phyloP scores from a whole-genome alignment of 2,888 invertebrate genomes.

The Amiota mariae region DNA sequence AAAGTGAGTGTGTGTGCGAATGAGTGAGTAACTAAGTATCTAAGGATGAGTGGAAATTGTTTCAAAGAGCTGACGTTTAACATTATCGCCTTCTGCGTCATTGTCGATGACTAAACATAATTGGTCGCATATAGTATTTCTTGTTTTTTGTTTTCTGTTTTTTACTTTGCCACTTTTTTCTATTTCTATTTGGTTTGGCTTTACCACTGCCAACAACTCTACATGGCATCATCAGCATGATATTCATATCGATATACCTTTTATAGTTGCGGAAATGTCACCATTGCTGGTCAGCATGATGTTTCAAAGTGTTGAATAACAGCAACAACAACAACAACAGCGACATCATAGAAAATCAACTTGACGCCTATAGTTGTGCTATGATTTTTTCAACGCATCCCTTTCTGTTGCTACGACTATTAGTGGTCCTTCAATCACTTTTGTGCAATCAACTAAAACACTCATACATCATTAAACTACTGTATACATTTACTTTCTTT shows the following conservation, averaged over 20 bases:
- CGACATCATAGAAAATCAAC: neutral
- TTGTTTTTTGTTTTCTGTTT: slow-evolving; percentile 26
- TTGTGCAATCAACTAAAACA: neutral
- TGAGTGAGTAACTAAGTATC: too few species aligned
- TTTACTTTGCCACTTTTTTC: slow-evolving; percentile 13
- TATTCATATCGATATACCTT: neutral
- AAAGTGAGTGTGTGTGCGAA: too few species aligned
- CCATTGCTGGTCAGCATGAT: slow-evolving; percentile 39
- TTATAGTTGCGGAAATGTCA: slow-evolving; percentile 52
- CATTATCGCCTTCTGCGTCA: slow-evolving; percentile 54
- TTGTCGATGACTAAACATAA: slow-evolving; percentile 43
- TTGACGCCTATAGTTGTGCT: neutral
- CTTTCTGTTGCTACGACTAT: neutral
- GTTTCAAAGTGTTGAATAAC: slow-evolving; percentile 9
- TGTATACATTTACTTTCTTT: neutral
- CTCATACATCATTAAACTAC: neutral
- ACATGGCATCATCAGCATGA: slow-evolving; percentile 38
- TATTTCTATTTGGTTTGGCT: slow-evolving; percentile 24
- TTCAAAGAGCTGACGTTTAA: slow-evolving; percentile 60
- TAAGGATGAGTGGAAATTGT: slow-evolving; percentile 50
- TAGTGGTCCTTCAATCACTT: neutral
- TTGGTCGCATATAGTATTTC: slow-evolving; percentile 3
- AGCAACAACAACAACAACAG: neutral
- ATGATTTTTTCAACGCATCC: neutral
- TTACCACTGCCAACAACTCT: slow-evolving; percentile 46